phyloP scores from a whole-genome alignment of 2,797 vertebrate species.

The Lophotriccus pileatus region DNA sequence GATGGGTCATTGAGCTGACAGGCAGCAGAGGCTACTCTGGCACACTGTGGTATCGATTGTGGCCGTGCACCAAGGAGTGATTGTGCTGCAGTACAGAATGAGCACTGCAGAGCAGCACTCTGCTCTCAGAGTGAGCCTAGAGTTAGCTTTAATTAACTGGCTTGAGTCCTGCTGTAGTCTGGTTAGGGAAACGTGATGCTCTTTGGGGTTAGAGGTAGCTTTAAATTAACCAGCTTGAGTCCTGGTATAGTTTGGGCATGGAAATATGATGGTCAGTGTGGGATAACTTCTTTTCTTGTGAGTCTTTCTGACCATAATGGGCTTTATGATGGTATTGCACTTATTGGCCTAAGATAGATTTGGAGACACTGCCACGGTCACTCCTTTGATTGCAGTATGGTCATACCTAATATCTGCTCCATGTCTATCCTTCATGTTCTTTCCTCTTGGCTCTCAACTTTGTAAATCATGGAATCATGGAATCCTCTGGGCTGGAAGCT shows the following conservation, averaged over 20 bases:
- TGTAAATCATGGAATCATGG: background rate
- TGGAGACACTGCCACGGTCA: background rate
- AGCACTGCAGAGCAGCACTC: background rate
- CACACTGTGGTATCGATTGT: background rate
- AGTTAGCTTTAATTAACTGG: background rate
- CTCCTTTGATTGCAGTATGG: background rate
- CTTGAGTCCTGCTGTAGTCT: background rate
- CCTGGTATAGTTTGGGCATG: background rate
- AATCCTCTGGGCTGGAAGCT: background rate
- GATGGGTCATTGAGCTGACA: background rate
- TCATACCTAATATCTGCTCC: background rate
- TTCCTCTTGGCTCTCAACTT: background rate
- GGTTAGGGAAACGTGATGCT: background rate
- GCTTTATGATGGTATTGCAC: background rate
- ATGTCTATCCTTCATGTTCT: background rate
- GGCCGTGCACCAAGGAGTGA: background rate
- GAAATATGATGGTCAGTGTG: background rate
- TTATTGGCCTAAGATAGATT: background rate
- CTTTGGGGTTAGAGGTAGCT: background rate
- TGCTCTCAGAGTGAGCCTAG: background rate
- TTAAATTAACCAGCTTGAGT: background rate
- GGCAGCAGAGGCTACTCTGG: background rate
- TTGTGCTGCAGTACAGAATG: background rate
- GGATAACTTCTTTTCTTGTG: background rate
- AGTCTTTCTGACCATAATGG: background rate